Evolutionary conservation across 2,888 invertebrate species (phyloP).

Genomic region (Phorcus lineatus): DNA sequence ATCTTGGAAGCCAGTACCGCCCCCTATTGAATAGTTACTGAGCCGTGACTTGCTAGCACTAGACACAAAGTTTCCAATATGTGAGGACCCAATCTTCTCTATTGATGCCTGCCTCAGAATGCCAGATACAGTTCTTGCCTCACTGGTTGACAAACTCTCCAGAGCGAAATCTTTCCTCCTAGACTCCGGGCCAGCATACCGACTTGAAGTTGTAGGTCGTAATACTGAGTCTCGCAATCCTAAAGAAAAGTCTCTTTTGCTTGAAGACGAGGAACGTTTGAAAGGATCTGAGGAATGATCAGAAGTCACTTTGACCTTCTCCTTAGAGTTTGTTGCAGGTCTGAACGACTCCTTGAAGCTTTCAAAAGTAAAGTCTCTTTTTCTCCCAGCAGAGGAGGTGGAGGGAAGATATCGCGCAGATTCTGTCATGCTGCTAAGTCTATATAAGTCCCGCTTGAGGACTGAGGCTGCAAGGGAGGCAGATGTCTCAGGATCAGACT

Average conservation of each 20-base stretch:
- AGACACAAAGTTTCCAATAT: conserved; percentile 66
- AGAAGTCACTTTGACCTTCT: conserved; percentile 43
- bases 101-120: conserved; percentile 71
- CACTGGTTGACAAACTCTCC: conserved; percentile 71
- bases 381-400: conserved; percentile 32
- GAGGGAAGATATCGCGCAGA: conserved; percentile 29
- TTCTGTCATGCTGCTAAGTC: conserved; percentile 45
- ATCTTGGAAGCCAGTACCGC: conserved; percentile 49
- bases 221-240: conserved; percentile 48
- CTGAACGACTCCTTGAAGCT: conserved; percentile 50
- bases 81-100: conserved; percentile 72
- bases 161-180: conserved; percentile 68
- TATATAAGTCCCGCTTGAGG: conserved; percentile 45
- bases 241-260: conserved; percentile 41
- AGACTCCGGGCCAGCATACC: conserved; percentile 55
- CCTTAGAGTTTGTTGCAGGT: conserved; percentile 47
- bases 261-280: conserved; percentile 40
- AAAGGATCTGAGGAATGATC: conserved; percentile 24
- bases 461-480: conserved; percentile 37
- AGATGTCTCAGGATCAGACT: conserved; percentile 33
- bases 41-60: conserved; percentile 71
- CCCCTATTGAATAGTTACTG: conserved; percentile 65
- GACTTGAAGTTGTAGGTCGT: conserved; percentile 61
- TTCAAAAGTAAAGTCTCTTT: conserved; percentile 57
- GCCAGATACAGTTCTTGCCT: conserved; percentile 73